Evolutionary conservation across 2,888 invertebrate genomes (phyloP), one percentile per base, ranked within the genome.

Genomic region (Osmoderma eremita): DNA sequence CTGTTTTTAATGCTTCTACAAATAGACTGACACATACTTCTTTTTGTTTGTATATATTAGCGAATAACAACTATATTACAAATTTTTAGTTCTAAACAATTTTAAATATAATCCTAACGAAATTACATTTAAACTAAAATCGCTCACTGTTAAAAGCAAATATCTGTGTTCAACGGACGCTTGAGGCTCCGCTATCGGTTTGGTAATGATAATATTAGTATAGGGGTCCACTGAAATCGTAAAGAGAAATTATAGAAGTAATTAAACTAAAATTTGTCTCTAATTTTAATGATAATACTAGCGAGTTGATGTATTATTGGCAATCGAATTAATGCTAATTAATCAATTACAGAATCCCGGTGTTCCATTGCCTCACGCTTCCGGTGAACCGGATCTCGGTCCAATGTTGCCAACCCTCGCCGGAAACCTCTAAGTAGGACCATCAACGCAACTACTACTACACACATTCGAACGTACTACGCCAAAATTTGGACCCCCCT

Each of bases 321-420:
- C 68, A 69, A 65, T 64, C 66, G 65, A 69, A 66, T 70, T 64
- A 71, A 64, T 71, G 51, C 66, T 69, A 58, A 69, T 74, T 71
- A 75, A 71, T 74, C 75, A 77, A 79, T 80, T 80, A 63, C 80
- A 80, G 80, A 79, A 76, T 75, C 76, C 71, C 73, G 77, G 74
- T 72, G 75, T 72, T 74, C 75, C 73, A 76, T 76, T 73, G 75
- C 76, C 77, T 75, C 77, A 78, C 75, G 78, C 78, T 75, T 78
- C 78, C 76, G 75, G 72, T 76, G 76, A 77, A 78, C 77, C 75
- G 76, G 77, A 78, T 72, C 66, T 69, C 70, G 76, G 76, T 77
- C 77, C 77, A 73, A 71, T 71, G 73, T 74, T 73, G 74, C 75
- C 76, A 75, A 75, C 75, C 72, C 70, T 74, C 74, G 71, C 70